Evolutionary conservation across 2,113 vertebrate species (phyloP).

Genomic region (Hucho hucho): DNA sequence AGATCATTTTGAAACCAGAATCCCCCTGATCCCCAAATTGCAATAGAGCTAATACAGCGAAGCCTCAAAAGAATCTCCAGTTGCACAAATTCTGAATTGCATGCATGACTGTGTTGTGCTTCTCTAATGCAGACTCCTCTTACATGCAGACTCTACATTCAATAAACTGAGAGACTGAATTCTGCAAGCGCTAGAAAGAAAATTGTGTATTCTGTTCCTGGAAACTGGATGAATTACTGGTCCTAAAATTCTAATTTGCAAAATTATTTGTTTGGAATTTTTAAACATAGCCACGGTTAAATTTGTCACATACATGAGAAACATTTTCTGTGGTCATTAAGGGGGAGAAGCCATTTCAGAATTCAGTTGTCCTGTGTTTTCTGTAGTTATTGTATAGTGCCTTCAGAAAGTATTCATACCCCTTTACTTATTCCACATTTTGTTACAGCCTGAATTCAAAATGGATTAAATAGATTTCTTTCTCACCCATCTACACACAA

Average conservation of each 20-base stretch:
- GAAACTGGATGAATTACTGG: conserved; percentile 8
- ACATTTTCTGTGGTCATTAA: not conserved
- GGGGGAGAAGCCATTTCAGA: conserved; percentile 5
- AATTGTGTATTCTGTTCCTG: conserved; percentile 23
- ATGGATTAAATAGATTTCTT: no score
- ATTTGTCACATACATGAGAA: not conserved
- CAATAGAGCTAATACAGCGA: not conserved
- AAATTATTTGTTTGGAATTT: not conserved
- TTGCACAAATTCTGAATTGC: conserved; percentile 29
- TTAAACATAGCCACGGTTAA: not conserved
- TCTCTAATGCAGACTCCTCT: conserved; percentile 38
- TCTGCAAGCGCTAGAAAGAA: conserved; percentile 8
- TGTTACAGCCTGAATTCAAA: no score
- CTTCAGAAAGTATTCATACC: no score
- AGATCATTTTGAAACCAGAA: not conserved
- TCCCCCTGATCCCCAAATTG: not conserved
- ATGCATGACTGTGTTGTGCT: conserved; percentile 11
- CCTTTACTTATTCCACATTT: no score
- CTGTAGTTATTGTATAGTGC: conserved; percentile 8
- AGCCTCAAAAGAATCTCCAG: conserved; percentile 1
- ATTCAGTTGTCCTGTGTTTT: conserved; percentile 5
- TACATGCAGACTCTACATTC: conserved; percentile 16
- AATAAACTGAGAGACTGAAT: conserved; percentile 17
- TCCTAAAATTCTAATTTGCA: conserved; percentile 12
- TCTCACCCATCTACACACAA: no score